Base-by-base conservation (phyloP, 2,888 invertebrate genomes). In the Drosophila longiperda region DNA sequence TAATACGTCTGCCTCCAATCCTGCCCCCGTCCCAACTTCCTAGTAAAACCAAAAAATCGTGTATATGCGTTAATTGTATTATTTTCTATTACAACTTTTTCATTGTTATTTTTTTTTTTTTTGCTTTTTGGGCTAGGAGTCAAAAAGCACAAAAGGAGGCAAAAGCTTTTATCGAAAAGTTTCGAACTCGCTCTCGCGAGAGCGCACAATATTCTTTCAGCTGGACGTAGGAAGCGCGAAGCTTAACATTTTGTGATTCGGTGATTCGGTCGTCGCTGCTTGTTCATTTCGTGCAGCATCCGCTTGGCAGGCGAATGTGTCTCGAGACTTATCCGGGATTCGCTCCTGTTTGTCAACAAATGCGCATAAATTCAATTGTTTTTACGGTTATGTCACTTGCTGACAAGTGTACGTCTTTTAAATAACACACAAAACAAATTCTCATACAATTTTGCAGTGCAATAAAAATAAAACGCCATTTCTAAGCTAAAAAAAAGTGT, bases 211-310 rank as follows among this genome's bases (percentile, higher is more conserved):
- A 0, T n/a, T 12, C 9, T 54, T 50, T 60, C 62, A 65, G 79
- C 59, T 68, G 68, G 61, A 71, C 71, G 63, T 62, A 57, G 66
- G 48, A 58, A 63, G 17, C 63, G 40, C 53, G 33, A 61, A 65
- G 62, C 60, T 60, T 42, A 54, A 34, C 45, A 26, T 34, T 52
- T 29, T 29, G 29, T 63, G n/a, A n/a, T 26, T 40, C 52, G 59
- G 36, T 32, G 34, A 26, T n/a, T 62, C 33, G 57, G 6, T 42
- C n/a, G 38, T 40, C 26, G 26, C 17, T 49, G 23, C 3, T 54
- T 38, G 23, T 52, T 77, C 78, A 82, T 72, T 80, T 81, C 78
- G 68, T 76, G 67, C 80, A 80, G 80, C 80, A 81, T 77, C 78
- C 82, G 80, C 78, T 68, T 71, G 71, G 65, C 60, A 57, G 65